Base-by-base conservation (phyloP, 2,797 vertebrate species). In the Myiothlypis chrysogaster region DNA sequence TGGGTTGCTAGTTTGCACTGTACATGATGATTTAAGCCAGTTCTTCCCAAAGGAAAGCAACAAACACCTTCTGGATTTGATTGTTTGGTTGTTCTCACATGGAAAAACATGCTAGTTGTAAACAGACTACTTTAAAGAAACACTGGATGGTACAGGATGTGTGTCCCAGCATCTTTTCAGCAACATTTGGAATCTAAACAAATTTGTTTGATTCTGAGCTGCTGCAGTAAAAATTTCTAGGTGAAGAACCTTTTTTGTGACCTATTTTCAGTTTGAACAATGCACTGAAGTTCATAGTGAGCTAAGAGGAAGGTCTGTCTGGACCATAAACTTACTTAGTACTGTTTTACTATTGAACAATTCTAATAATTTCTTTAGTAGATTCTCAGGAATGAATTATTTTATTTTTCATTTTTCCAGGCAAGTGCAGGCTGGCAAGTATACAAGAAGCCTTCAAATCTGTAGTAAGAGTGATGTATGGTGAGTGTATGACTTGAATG, bases 81-180 rank as follows among this genome's bases (percentile, higher is more conserved):
- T 79, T 86, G 9, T 65, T 92, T 83, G 32, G 83, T 73, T 79
- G 32, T 73, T 61, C 63, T 88, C 69, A 66, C 15, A 41, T 79
- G 75, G 79, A 92, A 94, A 94, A 96, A 72, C 10, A 68, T 90
- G 87, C 71, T 41, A 89, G 65, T 23, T 97, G 77, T 86, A 57
- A 59, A 44, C 49, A 64, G 39, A 64, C 14, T 93, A 23, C 89
- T 95, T 95, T 83, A 56, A 34, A 56, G 77, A 34, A 93, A 64
- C 10, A 16, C 35, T 87, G 50, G 34, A 34, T 34, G 34, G 49
- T 82, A 53, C 53, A 75, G 73, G 46, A 52, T 73, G 16, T 61
- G 30, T 89, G 16, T 79, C 14, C 34, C 19, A 65, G 64, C 37
- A 79, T 72, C 44, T 6, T 17, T 88, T 49, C 71, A 75, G 24